These are phyloP conservation scores for Desmodus rotundus DNA, from an alignment of 2,113 vertebrate genomes.

Conservation along the genomic window DNA sequence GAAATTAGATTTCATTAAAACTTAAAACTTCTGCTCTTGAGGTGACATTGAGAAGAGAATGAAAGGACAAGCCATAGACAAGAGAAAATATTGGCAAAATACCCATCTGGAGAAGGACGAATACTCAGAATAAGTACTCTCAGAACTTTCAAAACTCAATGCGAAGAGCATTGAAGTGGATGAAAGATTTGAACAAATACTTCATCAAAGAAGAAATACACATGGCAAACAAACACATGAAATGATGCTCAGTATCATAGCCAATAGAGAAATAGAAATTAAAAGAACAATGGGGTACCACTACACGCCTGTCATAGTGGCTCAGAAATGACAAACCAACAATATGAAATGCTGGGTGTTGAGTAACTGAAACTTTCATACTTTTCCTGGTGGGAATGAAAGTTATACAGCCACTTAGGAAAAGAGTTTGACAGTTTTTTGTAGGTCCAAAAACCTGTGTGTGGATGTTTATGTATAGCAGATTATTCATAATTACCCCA, in stretches of 20 bases:
- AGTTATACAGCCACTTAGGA: neutral
- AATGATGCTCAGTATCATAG: neutral
- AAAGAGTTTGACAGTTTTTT: neutral
- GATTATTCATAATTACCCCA: neutral
- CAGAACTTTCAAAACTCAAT: neutral
- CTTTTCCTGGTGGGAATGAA: neutral
- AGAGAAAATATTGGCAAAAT: neutral
- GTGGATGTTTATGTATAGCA: neutral
- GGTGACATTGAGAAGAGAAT: neutral
- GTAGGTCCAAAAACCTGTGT: neutral
- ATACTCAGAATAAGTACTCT: neutral
- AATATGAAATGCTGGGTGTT: neutral
- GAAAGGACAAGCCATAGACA: neutral
- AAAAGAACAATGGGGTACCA: neutral
- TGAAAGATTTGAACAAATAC: neutral
- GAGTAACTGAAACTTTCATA: neutral
- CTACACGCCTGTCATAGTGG: neutral
- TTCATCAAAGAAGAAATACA: neutral
- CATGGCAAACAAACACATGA: neutral
- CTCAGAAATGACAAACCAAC: neutral
- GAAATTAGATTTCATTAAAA: slow-evolving; percentile 3
- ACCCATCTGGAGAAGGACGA: neutral
- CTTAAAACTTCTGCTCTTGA: neutral
- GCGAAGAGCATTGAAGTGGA: neutral
- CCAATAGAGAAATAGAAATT: neutral